phyloP scores from a whole-genome alignment of 2,888 invertebrate species.

The Crocallis elinguaria region DNA sequence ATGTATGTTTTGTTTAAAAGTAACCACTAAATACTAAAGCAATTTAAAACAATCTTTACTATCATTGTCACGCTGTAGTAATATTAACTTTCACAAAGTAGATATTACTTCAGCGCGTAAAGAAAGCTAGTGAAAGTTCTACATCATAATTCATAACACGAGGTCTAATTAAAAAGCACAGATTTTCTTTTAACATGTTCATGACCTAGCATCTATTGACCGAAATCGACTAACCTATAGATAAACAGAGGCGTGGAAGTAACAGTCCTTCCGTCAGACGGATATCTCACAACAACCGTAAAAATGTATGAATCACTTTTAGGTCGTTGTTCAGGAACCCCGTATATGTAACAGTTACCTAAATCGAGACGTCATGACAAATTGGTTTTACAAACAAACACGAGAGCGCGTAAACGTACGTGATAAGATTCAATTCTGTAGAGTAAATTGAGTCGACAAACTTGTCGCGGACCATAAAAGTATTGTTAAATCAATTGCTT shows the following conservation, averaged over 20 bases:
- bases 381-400: conserved; percentile 71
- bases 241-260: conserved; percentile 49
- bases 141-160: conserved; percentile 25
- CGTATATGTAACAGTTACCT: conserved; percentile 72
- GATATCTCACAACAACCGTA: conserved; percentile 58
- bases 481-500: neutral
- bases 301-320: conserved; percentile 73
- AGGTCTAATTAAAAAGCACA: conserved; percentile 39
- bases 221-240: conserved; percentile 51
- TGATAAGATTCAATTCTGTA: conserved; percentile 66
- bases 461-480: conserved; percentile 31
- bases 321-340: conserved; percentile 71
- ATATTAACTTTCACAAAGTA: conserved; percentile 27
- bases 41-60: conserved; percentile 2
- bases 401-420: conserved; percentile 55
- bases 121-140: conserved; percentile 39
- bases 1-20: neutral
- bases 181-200: conserved; percentile 29
- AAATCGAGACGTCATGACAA: conserved; percentile 74
- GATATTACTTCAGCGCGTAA: conserved; percentile 32
- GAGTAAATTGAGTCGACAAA: conserved; percentile 60
- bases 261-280: conserved; percentile 53
- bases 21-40: neutral
- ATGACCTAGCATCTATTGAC: conserved; percentile 37
- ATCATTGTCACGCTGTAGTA: conserved; percentile 3